Conservation (phyloP, 2,797 vertebrate genomes). For the Xenops minutus region DNA sequence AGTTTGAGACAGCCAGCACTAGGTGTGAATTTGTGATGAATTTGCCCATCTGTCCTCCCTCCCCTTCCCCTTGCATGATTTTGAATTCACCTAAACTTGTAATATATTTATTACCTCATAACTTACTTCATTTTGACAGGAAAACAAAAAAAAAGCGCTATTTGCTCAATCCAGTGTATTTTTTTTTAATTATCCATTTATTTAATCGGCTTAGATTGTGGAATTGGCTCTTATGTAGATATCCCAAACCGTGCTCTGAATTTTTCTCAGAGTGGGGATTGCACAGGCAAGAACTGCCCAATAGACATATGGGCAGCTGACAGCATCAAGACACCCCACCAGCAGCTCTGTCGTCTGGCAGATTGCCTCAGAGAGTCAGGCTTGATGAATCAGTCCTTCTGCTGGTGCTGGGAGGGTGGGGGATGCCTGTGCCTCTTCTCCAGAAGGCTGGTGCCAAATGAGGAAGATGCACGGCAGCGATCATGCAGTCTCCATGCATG, state of each 20-base stretch:
- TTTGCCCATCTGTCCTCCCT: slow-evolving; percentile 15
- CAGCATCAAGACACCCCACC: slow-evolving; percentile 23
- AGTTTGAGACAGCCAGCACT: background rate
- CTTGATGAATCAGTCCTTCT: slow-evolving; percentile 28
- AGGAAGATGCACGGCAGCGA: background rate
- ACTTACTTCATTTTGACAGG: background rate
- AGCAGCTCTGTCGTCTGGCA: slow-evolving; percentile 47
- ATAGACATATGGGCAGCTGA: slow-evolving; percentile 46
- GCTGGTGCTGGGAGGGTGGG: background rate
- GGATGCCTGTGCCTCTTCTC: background rate
- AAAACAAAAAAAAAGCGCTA: background rate
- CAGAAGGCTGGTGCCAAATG: background rate
- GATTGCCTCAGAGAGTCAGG: slow-evolving; percentile 17
- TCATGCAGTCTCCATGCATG: accelerated
- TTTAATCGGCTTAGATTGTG: background rate
- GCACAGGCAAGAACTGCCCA: slow-evolving; percentile 4
- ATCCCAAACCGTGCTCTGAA: background rate
- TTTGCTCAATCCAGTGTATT: background rate
- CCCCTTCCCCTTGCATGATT: background rate
- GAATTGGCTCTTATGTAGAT: background rate
- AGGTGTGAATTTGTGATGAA: slow-evolving; percentile 11
- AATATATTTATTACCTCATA: background rate
- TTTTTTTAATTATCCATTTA: background rate
- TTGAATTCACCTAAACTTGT: background rate
- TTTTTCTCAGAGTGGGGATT: background rate